Conservation (phyloP, 2,113 vertebrate species). For the Lophotis ruficrista region DNA sequence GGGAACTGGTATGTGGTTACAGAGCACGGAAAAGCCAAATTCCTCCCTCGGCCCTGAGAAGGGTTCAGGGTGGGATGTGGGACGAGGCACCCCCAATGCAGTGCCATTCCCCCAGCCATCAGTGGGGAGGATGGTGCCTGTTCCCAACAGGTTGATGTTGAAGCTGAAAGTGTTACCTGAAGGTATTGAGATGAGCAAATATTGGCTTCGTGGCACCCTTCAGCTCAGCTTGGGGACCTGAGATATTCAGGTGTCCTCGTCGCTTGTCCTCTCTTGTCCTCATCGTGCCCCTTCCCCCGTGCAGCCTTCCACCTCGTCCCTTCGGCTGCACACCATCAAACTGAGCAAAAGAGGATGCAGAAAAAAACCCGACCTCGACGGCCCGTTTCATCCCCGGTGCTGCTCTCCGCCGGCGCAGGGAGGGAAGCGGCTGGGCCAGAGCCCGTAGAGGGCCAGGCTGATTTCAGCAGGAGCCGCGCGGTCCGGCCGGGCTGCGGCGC, state of each 20-base stretch:
- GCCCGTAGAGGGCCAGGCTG: not conserved
- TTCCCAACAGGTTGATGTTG: not conserved
- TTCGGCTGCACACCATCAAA: rapidly evolving
- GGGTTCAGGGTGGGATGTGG: not conserved
- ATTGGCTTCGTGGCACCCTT: rapidly evolving
- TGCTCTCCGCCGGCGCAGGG: not conserved
- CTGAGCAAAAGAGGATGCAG: rapidly evolving
- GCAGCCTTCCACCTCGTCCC: not conserved
- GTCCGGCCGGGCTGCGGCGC: not conserved
- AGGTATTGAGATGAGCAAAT: not conserved
- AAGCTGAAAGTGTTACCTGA: not conserved
- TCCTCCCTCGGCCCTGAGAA: not conserved
- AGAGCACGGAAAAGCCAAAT: not conserved
- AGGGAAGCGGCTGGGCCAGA: not conserved
- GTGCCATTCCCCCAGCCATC: not conserved
- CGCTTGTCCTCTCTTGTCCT: not conserved
- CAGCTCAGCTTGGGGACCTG: not conserved
- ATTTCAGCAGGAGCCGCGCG: not conserved
- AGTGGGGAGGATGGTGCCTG: rapidly evolving
- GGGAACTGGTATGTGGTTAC: rapidly evolving
- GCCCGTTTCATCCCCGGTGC: not conserved
- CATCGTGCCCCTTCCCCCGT: rapidly evolving
- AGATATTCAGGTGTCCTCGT: rapidly evolving
- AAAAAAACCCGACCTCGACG: not conserved
- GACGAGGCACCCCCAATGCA: not conserved